Conservation (phyloP, 2,888 invertebrate genomes). For the Hydropsyche betteni region DNA sequence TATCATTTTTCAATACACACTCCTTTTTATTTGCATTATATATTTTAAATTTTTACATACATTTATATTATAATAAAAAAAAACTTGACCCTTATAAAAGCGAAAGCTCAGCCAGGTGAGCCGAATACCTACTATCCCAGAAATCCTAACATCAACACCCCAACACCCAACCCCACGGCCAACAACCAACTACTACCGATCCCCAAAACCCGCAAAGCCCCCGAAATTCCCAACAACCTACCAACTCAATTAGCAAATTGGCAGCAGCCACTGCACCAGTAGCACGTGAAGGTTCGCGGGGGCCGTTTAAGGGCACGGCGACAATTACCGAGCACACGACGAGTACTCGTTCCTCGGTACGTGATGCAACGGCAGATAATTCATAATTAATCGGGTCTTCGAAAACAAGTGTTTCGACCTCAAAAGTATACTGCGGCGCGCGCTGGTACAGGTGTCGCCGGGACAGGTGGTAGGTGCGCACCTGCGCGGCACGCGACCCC, state of each 20-base stretch:
- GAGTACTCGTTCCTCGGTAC: conserved; percentile 1
- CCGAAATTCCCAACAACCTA: too few species aligned
- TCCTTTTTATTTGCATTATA: too few species aligned
- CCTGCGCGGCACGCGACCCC: conserved; percentile 43
- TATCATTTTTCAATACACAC: too few species aligned
- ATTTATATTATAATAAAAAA: too few species aligned
- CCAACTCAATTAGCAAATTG: background rate
- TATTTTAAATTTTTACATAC: too few species aligned
- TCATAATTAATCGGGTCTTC: conserved; percentile 44
- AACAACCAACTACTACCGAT: too few species aligned
- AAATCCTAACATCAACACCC: too few species aligned
- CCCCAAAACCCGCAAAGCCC: too few species aligned
- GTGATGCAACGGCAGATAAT: conserved; percentile 44
- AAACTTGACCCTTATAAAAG: too few species aligned
- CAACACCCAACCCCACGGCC: too few species aligned
- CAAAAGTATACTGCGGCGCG: conserved; percentile 36
- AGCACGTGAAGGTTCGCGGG: conserved; percentile 2
- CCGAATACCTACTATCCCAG: too few species aligned
- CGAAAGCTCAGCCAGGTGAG: too few species aligned
- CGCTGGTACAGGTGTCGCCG: conserved; percentile 33
- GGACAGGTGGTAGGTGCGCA: conserved; percentile 37
- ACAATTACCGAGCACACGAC: conserved; percentile 18
- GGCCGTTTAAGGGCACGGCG: conserved; percentile 32
- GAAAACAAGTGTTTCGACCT: conserved; percentile 47
- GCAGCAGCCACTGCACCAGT: background rate